These are phyloP conservation scores for Drosophila mojavensis DNA, from an alignment of 1,140 invertebrate species.

Conservation along the genomic window DNA sequence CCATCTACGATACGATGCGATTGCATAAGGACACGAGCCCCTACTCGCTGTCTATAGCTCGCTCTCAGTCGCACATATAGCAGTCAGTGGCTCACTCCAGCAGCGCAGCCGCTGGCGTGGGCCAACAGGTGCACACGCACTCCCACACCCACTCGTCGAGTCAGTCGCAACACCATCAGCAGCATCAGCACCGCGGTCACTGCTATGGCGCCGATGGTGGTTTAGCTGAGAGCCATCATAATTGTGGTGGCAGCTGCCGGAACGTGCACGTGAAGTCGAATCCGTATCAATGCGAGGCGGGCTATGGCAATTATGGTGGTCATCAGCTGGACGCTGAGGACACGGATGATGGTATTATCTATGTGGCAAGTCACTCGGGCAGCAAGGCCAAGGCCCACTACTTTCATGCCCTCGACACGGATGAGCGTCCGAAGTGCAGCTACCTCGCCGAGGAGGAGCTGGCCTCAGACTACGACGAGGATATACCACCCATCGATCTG, in stretches of 20 bases:
- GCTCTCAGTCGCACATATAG: conserved; percentile 90
- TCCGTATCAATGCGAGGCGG: conserved; percentile 78
- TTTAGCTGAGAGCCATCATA: conserved; percentile 74
- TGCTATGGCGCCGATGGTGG: conserved; percentile 80
- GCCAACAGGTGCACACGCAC: conserved; percentile 57
- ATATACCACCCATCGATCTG: conserved; percentile 77
- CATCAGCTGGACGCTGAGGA: conserved; percentile 67
- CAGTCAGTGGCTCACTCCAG: conserved; percentile 83
- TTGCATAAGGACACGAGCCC: conserved; percentile 89
- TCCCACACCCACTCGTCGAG: not conserved
- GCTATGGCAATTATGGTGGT: conserved; percentile 74
- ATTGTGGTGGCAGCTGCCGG: conserved; percentile 77
- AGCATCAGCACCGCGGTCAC: conserved; percentile 72
- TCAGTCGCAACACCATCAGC: conserved; percentile 51
- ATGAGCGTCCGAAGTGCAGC: conserved; percentile 50
- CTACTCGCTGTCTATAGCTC: conserved; percentile 90
- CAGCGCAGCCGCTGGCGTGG: conserved; percentile 66
- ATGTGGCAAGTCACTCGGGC: conserved; percentile 60
- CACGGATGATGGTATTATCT: conserved; percentile 76
- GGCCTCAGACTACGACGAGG: conserved; percentile 78
- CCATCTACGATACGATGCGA: conserved; percentile 91
- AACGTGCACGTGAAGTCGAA: conserved; percentile 79
- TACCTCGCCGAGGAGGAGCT: conserved; percentile 71
- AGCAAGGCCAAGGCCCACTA: conserved; percentile 59
- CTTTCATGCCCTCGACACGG: conserved; percentile 34